Evolutionary conservation across 2,113 vertebrate species (phyloP), one percentile per base, ranked within the genome.

Genomic region (Asarcornis scutulata): DNA sequence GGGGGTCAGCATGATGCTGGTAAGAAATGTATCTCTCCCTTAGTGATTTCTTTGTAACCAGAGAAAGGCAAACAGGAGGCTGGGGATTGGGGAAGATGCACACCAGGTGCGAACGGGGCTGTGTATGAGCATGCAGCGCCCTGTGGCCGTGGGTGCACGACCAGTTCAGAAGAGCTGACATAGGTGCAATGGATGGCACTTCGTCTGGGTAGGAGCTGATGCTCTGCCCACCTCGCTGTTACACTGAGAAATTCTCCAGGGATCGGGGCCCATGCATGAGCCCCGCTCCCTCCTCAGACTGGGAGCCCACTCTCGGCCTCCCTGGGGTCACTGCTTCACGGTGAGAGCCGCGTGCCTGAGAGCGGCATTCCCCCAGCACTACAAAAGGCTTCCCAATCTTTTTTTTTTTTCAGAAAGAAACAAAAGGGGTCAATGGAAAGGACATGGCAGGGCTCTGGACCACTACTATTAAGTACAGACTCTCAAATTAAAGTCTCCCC

Each of bases 81-180:
- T 60, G 81, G 74, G 17, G 40, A 22, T 66, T 66, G 31, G 31
- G 67, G 27, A 64, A 44, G 58, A 53, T 27, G 52, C 1, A 5
- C 31, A 26, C 7, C 91, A 36, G 18, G 29, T 86, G 58, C 88
- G 81, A 38, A 55, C 4, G 8, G 15, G 13, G 22, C 44, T 66
- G 46, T 31, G 34, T 4, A 21, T 26, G 21, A 88, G 60, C 46
- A 5, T 13, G 31, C 59, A 76, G 71, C 26, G 36, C 29, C 0
- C 0, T 18, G 8, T 34, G n/a, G 32, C 48, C 64, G 62, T 0
- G 0, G 64, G 55, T 44, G n/a, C 0, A 0, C 20, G 42, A 50
- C 32, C 0, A 1, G 16, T 32, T 62, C 1, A 3, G 34, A 29
- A 18, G 34, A 80, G 68, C 64, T 78, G 42, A 78, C 6, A 29